A percentile compares a stretch with the other conserved stretches of the same genome.
These are phyloP conservation scores for Agrilus cyanescens DNA, from an alignment of 2,888 invertebrate genomes.

Conservation along the genomic window DNA sequence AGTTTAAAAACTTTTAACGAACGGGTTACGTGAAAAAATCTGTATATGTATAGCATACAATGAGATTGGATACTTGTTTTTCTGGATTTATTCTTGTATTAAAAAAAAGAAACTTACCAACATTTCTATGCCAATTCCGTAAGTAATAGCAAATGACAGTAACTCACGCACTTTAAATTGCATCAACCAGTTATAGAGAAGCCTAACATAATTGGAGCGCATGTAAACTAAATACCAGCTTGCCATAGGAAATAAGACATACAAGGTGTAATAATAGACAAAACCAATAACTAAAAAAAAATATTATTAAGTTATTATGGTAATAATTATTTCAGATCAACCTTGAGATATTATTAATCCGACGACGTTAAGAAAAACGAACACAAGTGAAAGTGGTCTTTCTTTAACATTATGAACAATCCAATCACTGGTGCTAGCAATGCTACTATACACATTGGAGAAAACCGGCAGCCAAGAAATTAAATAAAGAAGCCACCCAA, in stretches of 20 bases:
- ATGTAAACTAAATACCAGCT: conserved; percentile 37
- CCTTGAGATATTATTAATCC: too few relatives aligned
- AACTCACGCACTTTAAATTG: conserved; percentile 7
- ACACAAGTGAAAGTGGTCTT: too few relatives aligned
- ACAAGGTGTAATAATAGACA: conserved; percentile 50
- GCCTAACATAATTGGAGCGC: conserved; percentile 27
- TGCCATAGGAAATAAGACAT: conserved; percentile 50
- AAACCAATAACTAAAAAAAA: conserved; percentile 37
- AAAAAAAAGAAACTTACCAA: conserved; percentile 35
- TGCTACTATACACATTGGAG: too few relatives aligned
- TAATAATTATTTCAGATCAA: too few relatives aligned
- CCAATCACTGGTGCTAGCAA: too few relatives aligned
- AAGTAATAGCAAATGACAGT: conserved; percentile 23
- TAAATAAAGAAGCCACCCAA: conserved; percentile 55
- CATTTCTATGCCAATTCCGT: conserved; percentile 41
- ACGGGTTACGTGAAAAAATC: conserved; percentile 56
- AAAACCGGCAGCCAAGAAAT: too few relatives aligned
- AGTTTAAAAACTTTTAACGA: too few relatives aligned
- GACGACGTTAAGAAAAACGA: too few relatives aligned
- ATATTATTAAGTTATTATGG: too few relatives aligned
- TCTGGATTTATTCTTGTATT: conserved; percentile 1
- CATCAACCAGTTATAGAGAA: conserved; percentile 20
- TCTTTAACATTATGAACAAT: too few relatives aligned
- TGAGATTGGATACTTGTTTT: background rate
- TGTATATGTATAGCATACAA: conserved; percentile 37